Percentiles rank a stretch among this genome's conserved stretches.
Conservation (phyloP, 2,797 vertebrate genomes). For the Propithecus perrieri region DNA sequence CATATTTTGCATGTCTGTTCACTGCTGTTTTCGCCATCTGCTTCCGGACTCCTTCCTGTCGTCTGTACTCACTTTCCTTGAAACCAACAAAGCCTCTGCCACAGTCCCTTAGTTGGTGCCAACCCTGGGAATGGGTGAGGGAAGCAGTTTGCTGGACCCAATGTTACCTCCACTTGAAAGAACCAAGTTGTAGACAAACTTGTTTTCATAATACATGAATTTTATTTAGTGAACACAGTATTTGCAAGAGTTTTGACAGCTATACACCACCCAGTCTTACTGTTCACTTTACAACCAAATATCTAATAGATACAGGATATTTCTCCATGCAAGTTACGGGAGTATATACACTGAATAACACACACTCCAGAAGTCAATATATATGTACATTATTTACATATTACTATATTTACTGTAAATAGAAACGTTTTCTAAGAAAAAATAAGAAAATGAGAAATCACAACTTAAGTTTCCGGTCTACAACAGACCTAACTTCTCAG, state of each 20-base stretch:
- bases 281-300: slow-evolving; percentile 76
- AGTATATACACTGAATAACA: slow-evolving; percentile 82
- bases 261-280: slow-evolving; percentile 54
- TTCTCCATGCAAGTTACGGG: slow-evolving; percentile 83
- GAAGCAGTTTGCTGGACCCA: not conserved
- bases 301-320: slow-evolving; percentile 77
- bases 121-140: not conserved
- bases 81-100: not conserved
- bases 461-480: slow-evolving; percentile 84
- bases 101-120: fast-evolving
- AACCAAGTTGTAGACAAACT: not conserved
- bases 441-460: slow-evolving; percentile 87
- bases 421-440: slow-evolving; percentile 90
- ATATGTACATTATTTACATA: slow-evolving; percentile 93
- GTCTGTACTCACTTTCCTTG: not conserved
- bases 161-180: not conserved
- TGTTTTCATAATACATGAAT: not conserved
- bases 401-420: slow-evolving; percentile 86
- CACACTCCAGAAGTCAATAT: slow-evolving; percentile 81
- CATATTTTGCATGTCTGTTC: slow-evolving; percentile 70
- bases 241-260: slow-evolving; percentile 76
- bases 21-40: not conserved
- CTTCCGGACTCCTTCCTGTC: not conserved
- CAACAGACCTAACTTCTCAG: slow-evolving; percentile 83
- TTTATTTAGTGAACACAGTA: slow-evolving; percentile 80